Evolutionary conservation across 1,140 invertebrate genomes (phyloP), one percentile per base, ranked within the genome.

Genomic region (Temnothorax longispinosus): DNA sequence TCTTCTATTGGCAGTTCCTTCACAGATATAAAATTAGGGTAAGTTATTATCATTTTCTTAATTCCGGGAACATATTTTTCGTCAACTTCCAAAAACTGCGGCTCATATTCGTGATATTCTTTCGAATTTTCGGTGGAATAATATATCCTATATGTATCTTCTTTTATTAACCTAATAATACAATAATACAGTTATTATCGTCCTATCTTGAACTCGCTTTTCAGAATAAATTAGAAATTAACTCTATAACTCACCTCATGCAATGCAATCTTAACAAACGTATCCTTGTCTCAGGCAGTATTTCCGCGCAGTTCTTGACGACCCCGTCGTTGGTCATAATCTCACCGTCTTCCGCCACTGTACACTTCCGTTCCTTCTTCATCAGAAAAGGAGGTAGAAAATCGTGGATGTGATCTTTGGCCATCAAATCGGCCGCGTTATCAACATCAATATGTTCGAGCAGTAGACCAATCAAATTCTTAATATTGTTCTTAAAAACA

Each of bases 101-200:
- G 94, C 65, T 98, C 98, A 93, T 96, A 97, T 50, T 97, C 98
- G 93, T 98, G 98, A 93, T 98, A 99, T 87, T 97, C 96, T 87
- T 97, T 96, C 0, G 97, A 97, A 95, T 99, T 99, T 92, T 98
- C 98, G 71, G 96, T 95, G 81, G 96, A 97, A 94, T 98, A 98
- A 94, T 98, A 99, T 60, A 99, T 91, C 52, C 96, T 96, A 56
- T 97, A 96, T 2, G 87, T 69, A 6, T 97, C 96, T 90, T 98
- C 97, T 27, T 96, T 95, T 1, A 98, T 96, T 87, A 99, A 95
- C 80, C 98, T 95, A 78, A 80, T 44, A 64, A 58, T 35, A 41
- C 56, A 13, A 10, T 32, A 47, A 65, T 11, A 58, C 1, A 67
- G 15, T 76, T 60, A 72, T 47, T 69, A 67, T 47, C 0, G 5